Conservation (phyloP, 2,797 vertebrate species). For the Psittacula derbiana region DNA sequence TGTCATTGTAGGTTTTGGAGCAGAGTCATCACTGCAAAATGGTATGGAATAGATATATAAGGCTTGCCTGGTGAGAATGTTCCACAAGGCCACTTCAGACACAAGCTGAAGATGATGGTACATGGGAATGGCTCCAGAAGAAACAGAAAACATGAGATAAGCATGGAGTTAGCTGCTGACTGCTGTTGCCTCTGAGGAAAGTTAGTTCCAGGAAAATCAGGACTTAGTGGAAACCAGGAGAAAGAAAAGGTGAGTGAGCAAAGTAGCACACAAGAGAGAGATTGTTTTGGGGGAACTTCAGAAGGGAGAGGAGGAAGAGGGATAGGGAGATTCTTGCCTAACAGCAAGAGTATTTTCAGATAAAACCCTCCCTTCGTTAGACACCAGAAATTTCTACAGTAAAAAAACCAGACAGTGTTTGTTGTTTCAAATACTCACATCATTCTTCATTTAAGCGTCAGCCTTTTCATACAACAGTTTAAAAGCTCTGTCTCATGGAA, state of each 20-base stretch:
- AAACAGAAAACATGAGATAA: background rate
- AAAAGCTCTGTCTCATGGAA: background rate
- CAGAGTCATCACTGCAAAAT: background rate
- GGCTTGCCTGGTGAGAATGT: background rate
- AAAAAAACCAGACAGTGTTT: rapidly evolving
- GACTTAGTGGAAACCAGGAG: background rate
- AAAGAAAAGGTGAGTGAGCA: background rate
- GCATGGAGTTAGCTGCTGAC: background rate
- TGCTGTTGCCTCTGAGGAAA: background rate
- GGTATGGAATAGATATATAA: background rate
- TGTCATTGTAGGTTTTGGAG: background rate
- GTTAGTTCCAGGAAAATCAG: background rate
- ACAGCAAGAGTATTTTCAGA: background rate
- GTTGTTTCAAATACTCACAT: background rate
- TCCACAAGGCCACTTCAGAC: background rate
- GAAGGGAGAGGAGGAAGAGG: background rate
- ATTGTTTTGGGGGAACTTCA: background rate
- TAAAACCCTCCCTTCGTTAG: background rate
- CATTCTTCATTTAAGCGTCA: background rate
- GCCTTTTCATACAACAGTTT: background rate
- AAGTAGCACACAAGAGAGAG: background rate
- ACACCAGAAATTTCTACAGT: background rate
- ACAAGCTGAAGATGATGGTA: background rate
- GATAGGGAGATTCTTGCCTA: background rate
- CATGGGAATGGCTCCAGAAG: background rate